Base-by-base conservation (phyloP, 2,797 vertebrate genomes). In the Melanotaenia nigrans region DNA sequence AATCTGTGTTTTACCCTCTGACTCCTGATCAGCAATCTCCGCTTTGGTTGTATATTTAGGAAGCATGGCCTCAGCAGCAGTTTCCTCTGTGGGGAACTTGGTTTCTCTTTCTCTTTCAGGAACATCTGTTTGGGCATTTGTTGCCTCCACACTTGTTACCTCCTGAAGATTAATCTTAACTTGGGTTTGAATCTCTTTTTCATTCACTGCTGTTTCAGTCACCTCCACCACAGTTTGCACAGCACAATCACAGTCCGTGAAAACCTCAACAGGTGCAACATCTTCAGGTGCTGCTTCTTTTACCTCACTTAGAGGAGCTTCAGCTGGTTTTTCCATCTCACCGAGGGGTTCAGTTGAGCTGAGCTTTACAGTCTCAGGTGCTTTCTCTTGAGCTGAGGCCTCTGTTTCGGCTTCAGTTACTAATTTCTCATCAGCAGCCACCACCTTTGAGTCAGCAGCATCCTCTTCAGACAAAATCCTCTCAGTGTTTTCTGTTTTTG, bases 91-190 rank as follows among this genome's bases (percentile, higher is more conserved):
- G 11, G 22, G 22, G 62, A 8, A 45, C 24, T 61, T 42, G 1
- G 14, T 40, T 25, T 28, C 35, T 24, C 57, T 47, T 56, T 30
- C 61, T 65, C 3, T 54, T 59, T 68, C 59, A 30, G 65, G 49
- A 40, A 35, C 32, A 9, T 47, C 55, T n/a, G 14, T 22, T 64
- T 66, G 33, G 60, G 53, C 47, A 49, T 28, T 40, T 35, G 58
- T 25, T 10, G 3, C 36, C 13, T 71, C 59, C 5, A 12, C 40
- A 36, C 57, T 70, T 25, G 35, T 58, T n/a, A 60, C 78, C 18
- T 90, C 87, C 77, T 83, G 85, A 61, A 90, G 78, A 68, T 87
- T 80, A 32, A 87, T 81, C 53, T 74, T 73, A 58, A 89, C 74
- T 47, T 86, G 75, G 42, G 84, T 90, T 61, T 85, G 78, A 13